A percentile compares a stretch with the other conserved stretches of the same genome.
These are phyloP conservation scores for Suncus etruscus DNA, from an alignment of 2,113 vertebrate species.

Conservation along the genomic window DNA sequence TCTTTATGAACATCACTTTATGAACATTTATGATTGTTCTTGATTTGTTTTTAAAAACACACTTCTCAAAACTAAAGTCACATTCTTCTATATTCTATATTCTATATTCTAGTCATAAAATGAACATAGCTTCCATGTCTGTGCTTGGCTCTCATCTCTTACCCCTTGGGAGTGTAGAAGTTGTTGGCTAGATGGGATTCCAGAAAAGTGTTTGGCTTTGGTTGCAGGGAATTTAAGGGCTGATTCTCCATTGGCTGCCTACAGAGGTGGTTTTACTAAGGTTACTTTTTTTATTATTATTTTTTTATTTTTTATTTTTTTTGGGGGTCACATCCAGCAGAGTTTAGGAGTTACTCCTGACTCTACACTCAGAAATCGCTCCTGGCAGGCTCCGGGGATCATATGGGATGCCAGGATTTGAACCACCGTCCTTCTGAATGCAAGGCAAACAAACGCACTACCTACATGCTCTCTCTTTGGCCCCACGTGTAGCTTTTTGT, in stretches of 20 bases:
- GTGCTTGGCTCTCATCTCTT: neutral
- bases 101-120: constrained; percentile 19
- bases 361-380: too few relatives aligned
- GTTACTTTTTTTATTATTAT: too few relatives aligned
- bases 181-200: constrained; percentile 65
- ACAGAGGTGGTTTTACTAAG: constrained; percentile 24
- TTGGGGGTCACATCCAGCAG: too few relatives aligned
- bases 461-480: too few relatives aligned
- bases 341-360: too few relatives aligned
- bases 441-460: too few relatives aligned
- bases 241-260: constrained; percentile 23
- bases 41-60: constrained; percentile 40
- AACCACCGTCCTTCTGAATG: too few relatives aligned
- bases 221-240: neutral
- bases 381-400: too few relatives aligned
- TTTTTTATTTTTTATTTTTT: too few relatives aligned
- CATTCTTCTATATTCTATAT: neutral
- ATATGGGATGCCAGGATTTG: too few relatives aligned
- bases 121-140: neutral
- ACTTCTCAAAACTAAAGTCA: neutral
- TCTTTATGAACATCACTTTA: too few relatives aligned
- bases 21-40: neutral
- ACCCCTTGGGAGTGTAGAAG: neutral
- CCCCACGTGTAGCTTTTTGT: too few relatives aligned
- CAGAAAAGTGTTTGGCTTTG: neutral